Base-by-base conservation (phyloP, 1,140 invertebrate species). In the Coptotermes formosanus region DNA sequence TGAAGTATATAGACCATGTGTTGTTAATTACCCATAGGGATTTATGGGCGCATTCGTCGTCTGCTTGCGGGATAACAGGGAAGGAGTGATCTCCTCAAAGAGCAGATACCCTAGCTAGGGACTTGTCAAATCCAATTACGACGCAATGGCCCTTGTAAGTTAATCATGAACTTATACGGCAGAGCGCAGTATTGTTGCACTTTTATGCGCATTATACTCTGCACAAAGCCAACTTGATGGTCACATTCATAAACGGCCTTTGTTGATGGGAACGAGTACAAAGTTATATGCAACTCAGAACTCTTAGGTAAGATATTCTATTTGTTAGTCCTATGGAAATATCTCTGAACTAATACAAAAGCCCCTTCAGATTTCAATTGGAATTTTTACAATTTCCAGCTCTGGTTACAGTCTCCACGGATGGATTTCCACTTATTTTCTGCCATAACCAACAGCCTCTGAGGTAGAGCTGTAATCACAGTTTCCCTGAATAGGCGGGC, bases 51-150 rank as follows among this genome's bases (percentile, higher is more conserved):
- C 64, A 75, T 75, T 75, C 64, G n/a, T 75, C 64, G 64, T 30
- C 64, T n/a, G 64, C 25, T 30, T 75, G 64, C 30, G 64, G 64
- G 64, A 75, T 75, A 75, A 75, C 64, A 75, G 64, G n/a, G 83
- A 45, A 38, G 83, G 83, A 38, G 21, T 55, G 59, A 84, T 45
- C 38, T 16, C 32, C n/a, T 38, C 21, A 64, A 84, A n/a, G 25
- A 84, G 83, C 32, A 45, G 83, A 75, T 8, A 75, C 8, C n/a
- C 64, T 84, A 23, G 48, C 83, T 55, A 32, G 83, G 83, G 83
- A 84, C 48, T 84, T 84, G 83, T 84, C 83, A 84, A 84, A 84
- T 84, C 38, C 83, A 84, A 84, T 84, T 84, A 84, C 83, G 32
- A 64, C 32, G 83, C 83, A 55, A 84, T 84, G 43, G 83, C 83